Percentiles rank a stretch among this genome's conserved stretches.
Conservation (phyloP, 2,888 invertebrate genomes). For the Hipparchia sbordonii region DNA sequence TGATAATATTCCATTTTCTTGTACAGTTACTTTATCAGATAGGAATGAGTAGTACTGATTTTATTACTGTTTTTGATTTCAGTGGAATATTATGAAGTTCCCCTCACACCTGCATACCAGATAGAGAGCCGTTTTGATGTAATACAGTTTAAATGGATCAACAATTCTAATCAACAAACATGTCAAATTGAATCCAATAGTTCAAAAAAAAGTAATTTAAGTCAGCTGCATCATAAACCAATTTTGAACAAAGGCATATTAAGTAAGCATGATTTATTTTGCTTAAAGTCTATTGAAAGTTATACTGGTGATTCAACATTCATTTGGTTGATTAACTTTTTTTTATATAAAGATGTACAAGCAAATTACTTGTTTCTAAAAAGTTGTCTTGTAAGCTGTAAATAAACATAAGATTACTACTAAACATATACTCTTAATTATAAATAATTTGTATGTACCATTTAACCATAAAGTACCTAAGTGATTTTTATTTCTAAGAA, state of each 20-base stretch:
- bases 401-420: not conserved
- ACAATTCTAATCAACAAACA: conserved; percentile 14
- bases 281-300: conserved; percentile 51
- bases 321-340: conserved; percentile 57
- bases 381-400: conserved; percentile 42
- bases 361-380: conserved; percentile 53
- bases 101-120: conserved; percentile 53
- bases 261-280: conserved; percentile 50
- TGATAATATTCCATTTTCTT: too few species aligned
- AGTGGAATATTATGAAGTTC: conserved; percentile 52
- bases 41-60: not conserved
- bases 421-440: not conserved
- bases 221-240: not conserved
- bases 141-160: conserved; percentile 43
- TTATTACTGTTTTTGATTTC: conserved; percentile 36
- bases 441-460: not conserved
- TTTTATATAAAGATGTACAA: conserved; percentile 52
- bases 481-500: not conserved
- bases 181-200: not conserved
- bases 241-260: conserved; percentile 44
- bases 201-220: conserved; percentile 2
- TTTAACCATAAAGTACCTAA: not conserved
- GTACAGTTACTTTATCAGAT: too few species aligned
- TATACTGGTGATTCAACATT: conserved; percentile 45
- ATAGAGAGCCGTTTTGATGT: conserved; percentile 52